phyloP scores from a whole-genome alignment of 37 sponge, comb jelly and placozoan genomes.

The Halichondria panicea region DNA sequence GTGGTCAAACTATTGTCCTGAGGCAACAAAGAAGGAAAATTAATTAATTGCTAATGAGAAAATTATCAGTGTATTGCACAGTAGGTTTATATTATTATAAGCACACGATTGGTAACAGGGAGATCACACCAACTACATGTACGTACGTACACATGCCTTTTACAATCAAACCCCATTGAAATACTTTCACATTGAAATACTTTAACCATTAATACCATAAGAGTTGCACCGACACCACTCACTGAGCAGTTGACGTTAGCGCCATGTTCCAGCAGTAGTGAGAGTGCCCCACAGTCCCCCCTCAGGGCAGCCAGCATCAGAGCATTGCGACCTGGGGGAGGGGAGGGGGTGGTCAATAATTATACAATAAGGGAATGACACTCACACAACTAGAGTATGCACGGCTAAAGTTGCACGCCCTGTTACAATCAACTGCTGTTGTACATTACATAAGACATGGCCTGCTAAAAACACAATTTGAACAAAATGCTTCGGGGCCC shows the following conservation, averaged over 20 bases:
- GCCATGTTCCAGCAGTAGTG: constrained; percentile 25
- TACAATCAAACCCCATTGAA: background rate
- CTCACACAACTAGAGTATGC: too few relatives aligned
- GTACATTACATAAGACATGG: too few relatives aligned
- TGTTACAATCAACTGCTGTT: too few relatives aligned
- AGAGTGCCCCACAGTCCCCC: constrained; percentile 9
- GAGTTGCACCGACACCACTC: constrained; percentile 1
- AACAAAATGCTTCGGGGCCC: too few relatives aligned
- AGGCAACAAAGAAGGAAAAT: background rate
- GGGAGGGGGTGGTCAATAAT: background rate
- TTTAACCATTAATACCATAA: background rate
- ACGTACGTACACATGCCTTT: background rate
- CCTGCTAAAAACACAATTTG: too few relatives aligned
- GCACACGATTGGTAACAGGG: background rate
- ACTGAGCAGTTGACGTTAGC: constrained; percentile 35
- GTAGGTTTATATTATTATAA: background rate
- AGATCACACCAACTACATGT: background rate
- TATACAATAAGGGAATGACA: too few relatives aligned
- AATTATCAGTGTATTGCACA: too few relatives aligned
- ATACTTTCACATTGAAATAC: background rate
- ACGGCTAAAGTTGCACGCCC: too few relatives aligned
- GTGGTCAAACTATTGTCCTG: constrained; percentile 22
- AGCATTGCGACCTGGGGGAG: constrained; percentile 44
- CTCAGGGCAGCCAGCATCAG: constrained; percentile 38
- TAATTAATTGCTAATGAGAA: too few relatives aligned